Base-by-base conservation (phyloP, 2,797 vertebrate genomes). In the Scyliorhinus canicula region DNA sequence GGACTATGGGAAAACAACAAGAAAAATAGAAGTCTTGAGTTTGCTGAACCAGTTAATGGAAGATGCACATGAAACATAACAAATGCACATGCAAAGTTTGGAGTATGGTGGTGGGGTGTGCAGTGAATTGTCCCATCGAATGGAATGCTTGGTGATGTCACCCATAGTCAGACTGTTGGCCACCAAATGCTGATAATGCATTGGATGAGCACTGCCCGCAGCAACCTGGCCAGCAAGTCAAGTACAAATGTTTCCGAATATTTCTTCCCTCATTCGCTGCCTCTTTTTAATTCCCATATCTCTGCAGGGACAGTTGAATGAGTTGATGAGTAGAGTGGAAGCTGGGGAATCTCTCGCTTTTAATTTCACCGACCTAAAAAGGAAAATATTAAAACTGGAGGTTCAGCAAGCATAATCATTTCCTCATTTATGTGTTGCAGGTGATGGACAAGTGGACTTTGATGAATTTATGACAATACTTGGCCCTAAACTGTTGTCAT, bases 391-490 rank as follows among this genome's bases (percentile, higher is more conserved):
- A 28, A 91, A 91, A 91, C 0, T 26, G n/a, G 88, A 44, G 88
- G 1, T 40, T 91, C 0, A 12, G n/a, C 60, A 65, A 26, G n/a
- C 63, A 11, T 91, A 21, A 91, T 65, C 44, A n/a, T 91, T 40
- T 11, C 12, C 24, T 65, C 6, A 5, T 55, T 63, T 94, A 47
- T 74, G 93, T 74, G 14, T 94, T 31, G 28, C 67, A 94, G 93
- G 99, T 95, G 99, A 99, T 7, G 99, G 99, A 95, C 99, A 99
- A 96, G 99, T 99, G 91, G 98, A 99, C 96, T 99, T 99, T 95
- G 98, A 99, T 21, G 99, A 99, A 96, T 99, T 99, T 96, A 99
- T 99, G 99, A 99, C 98, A 44, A 99, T 99, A 96, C 98, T 99
- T 82, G 99, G 99, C 91, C 99, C 99, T 40, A 99, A 99, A 95